phyloP scores from a whole-genome alignment of 2,888 invertebrate species.

The Sepiola atlantica region DNA sequence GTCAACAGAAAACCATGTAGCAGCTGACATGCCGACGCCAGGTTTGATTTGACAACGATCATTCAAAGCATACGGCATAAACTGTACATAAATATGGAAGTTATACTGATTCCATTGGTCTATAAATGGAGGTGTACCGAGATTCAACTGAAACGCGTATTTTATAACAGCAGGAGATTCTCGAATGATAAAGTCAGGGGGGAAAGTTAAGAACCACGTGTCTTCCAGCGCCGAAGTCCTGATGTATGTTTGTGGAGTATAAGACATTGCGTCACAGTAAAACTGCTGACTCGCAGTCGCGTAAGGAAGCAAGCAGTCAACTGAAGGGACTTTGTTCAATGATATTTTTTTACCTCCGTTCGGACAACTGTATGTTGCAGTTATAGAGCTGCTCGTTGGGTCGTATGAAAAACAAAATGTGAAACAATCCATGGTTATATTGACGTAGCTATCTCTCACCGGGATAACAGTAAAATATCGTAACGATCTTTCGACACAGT shows the following conservation, averaged over 20 bases:
- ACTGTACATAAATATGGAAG: background rate
- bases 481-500: background rate
- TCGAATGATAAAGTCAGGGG: background rate
- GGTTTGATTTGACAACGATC: slow-evolving; percentile 11
- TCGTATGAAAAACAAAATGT: background rate
- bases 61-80: slow-evolving; percentile 2
- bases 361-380: background rate
- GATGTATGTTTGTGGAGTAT: background rate
- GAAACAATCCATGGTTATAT: background rate
- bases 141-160: background rate
- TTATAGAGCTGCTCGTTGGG: background rate
- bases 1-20: background rate
- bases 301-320: background rate
- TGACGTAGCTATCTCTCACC: background rate
- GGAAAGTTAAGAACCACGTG: background rate
- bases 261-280: background rate
- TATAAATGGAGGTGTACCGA: background rate
- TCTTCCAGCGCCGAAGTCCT: background rate
- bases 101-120: background rate
- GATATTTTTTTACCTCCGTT: background rate
- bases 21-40: background rate
- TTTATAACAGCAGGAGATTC: background rate
- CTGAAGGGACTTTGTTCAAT: background rate
- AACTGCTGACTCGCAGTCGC: background rate
- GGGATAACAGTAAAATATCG: background rate